Evolutionary conservation across 2,797 vertebrate species (phyloP).

Genomic region (Alfaro cultratus): DNA sequence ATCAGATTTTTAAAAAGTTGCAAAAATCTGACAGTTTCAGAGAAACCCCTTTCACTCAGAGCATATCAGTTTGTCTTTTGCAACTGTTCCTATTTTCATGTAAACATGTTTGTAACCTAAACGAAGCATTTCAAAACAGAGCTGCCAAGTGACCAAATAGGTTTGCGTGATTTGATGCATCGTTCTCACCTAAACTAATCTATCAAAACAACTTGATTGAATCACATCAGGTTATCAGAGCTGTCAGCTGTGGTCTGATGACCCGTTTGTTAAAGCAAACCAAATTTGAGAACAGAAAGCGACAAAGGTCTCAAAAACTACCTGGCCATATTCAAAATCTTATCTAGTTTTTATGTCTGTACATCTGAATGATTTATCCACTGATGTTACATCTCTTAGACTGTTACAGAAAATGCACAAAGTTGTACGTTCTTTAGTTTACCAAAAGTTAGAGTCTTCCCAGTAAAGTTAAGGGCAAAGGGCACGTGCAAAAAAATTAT

Average conservation of each 20-base stretch:
- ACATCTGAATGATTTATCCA: not conserved
- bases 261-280: constrained; percentile 34
- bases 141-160: constrained; percentile 1
- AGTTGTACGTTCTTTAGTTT: not conserved
- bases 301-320: not conserved
- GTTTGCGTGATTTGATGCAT: not conserved
- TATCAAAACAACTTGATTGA: constrained; percentile 31
- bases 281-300: constrained; percentile 28
- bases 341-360: not conserved
- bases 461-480: not conserved
- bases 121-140: constrained; percentile 8
- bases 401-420: not conserved
- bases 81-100: not conserved
- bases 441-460: not conserved
- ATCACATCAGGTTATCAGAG: constrained; percentile 38
- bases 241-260: constrained; percentile 29
- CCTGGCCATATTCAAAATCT: not conserved
- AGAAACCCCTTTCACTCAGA: not conserved
- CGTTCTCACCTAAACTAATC: constrained; percentile 7
- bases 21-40: not conserved
- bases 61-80: constrained; percentile 15
- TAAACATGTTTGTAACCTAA: constrained; percentile 6
- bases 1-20: not conserved
- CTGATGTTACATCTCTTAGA: not conserved
- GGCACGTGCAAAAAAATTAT: not conserved